Conservation (phyloP, 1,140 invertebrate genomes). For the Cyrtorhinus lividipennis region DNA sequence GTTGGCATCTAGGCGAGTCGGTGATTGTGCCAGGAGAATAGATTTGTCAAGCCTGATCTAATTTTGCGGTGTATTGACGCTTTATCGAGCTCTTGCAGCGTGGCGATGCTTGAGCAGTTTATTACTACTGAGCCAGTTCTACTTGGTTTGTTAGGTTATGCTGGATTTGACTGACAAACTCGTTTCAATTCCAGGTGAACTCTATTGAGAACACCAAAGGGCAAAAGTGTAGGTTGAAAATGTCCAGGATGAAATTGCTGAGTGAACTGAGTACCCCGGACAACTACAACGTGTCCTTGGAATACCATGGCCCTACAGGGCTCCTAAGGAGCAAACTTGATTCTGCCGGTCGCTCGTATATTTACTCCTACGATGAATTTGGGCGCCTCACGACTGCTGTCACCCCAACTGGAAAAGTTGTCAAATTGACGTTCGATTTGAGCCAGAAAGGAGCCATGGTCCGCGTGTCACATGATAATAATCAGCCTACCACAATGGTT, state of each 20-base stretch:
- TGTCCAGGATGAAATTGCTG: slow-evolving; percentile 77
- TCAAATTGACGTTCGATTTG: slow-evolving; percentile 69
- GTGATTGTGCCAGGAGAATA: no score
- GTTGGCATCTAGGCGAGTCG: not conserved
- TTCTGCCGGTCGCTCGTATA: slow-evolving; percentile 77
- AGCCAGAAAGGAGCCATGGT: slow-evolving; percentile 78
- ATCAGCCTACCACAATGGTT: slow-evolving; percentile 64
- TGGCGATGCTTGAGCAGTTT: no score
- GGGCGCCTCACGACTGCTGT: slow-evolving; percentile 77
- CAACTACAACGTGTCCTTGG: slow-evolving; percentile 83
- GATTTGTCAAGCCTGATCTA: no score
- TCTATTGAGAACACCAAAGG: slow-evolving; percentile 90
- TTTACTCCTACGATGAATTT: slow-evolving; percentile 92
- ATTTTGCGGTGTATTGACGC: no score
- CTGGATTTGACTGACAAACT: no score
- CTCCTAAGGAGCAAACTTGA: slow-evolving; percentile 76
- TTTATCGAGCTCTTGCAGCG: no score
- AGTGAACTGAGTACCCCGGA: slow-evolving; percentile 78
- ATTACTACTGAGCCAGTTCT: no score
- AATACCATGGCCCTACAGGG: slow-evolving; percentile 79
- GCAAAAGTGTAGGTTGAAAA: slow-evolving; percentile 75
- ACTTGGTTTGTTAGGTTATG: no score
- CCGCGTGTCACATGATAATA: slow-evolving; percentile 64
- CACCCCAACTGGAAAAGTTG: slow-evolving; percentile 80
- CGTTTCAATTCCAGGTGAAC: slow-evolving; percentile 43